Percentiles rank a stretch among this genome's conserved stretches.
Conservation (phyloP, 35 echinoderm and acorn worm genomes). For the Acanthaster planci region DNA sequence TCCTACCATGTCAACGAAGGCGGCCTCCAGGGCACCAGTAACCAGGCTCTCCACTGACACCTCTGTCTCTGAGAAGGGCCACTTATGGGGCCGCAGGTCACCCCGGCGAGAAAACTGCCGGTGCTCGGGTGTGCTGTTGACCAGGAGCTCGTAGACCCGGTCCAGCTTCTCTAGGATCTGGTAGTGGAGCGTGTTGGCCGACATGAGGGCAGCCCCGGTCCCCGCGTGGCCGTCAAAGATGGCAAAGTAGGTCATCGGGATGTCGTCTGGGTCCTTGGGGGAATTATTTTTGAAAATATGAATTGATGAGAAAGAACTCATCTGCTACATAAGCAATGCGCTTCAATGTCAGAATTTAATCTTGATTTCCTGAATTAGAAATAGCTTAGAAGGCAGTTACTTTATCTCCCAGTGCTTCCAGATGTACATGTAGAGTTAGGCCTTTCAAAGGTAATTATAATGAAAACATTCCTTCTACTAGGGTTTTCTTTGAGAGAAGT, state of each 20-base stretch:
- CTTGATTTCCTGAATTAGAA: too few relatives aligned
- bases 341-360: too few relatives aligned
- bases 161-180: conserved; percentile 81
- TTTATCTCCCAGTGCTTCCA: too few relatives aligned
- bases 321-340: too few relatives aligned
- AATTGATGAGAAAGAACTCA: too few relatives aligned
- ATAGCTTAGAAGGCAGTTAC: too few relatives aligned
- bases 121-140: conserved; percentile 74
- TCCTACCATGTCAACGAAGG: conserved; percentile 96
- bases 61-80: conserved; percentile 84
- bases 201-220: conserved; percentile 80
- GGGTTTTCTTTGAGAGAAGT: too few relatives aligned
- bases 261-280: conserved; percentile 73
- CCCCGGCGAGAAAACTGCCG: conserved; percentile 68
- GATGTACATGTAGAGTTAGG: too few relatives aligned
- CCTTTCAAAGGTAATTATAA: too few relatives aligned
- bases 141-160: conserved; percentile 73
- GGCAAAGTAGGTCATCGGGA: conserved; percentile 92
- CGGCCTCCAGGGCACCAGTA: conserved; percentile 83
- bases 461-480: too few relatives aligned
- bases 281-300: too few relatives aligned
- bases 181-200: conserved; percentile 74
- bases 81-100: conserved; percentile 67
- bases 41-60: conserved; percentile 87
- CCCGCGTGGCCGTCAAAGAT: conserved; percentile 99